phyloP scores from a whole-genome alignment of 2,113 vertebrate species.

The Planiliza haematocheilus region DNA sequence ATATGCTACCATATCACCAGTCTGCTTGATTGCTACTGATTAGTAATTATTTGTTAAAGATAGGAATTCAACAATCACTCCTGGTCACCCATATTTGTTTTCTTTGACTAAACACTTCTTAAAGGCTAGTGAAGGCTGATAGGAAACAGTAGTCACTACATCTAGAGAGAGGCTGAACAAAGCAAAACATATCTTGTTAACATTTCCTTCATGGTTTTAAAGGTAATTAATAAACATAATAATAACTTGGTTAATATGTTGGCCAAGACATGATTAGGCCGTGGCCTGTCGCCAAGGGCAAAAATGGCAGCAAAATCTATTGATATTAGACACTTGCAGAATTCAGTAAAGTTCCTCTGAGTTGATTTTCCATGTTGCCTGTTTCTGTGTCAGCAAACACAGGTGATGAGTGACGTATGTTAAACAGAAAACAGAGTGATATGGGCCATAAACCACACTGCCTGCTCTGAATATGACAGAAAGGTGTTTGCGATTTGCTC shows the following conservation, averaged over 20 bases:
- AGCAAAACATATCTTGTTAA: neutral
- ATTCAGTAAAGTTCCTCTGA: neutral
- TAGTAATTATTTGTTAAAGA: slow-evolving; percentile 78
- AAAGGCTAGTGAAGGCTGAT: neutral
- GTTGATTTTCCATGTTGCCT: slow-evolving; percentile 21
- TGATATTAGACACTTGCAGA: neutral
- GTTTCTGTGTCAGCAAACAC: slow-evolving; percentile 29
- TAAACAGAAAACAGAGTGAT: slow-evolving; percentile 4
- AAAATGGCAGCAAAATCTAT: neutral
- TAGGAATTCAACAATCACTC: neutral
- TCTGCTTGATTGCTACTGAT: too few species aligned
- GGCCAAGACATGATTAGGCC: too few species aligned
- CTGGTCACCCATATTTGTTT: neutral
- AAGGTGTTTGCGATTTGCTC: slow-evolving; percentile 5
- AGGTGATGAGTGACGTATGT: slow-evolving; percentile 5
- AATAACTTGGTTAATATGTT: too few species aligned
- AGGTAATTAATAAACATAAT: too few species aligned
- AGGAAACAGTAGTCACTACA: neutral
- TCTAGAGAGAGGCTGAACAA: too few species aligned
- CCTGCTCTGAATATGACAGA: slow-evolving; percentile 3
- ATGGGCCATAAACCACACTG: neutral
- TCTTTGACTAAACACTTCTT: neutral
- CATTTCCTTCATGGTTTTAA: too few species aligned
- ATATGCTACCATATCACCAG: too few species aligned
- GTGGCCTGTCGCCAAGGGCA: neutral